Base-by-base conservation (phyloP, 1,140 invertebrate species). In the Nixonia krombeini region DNA sequence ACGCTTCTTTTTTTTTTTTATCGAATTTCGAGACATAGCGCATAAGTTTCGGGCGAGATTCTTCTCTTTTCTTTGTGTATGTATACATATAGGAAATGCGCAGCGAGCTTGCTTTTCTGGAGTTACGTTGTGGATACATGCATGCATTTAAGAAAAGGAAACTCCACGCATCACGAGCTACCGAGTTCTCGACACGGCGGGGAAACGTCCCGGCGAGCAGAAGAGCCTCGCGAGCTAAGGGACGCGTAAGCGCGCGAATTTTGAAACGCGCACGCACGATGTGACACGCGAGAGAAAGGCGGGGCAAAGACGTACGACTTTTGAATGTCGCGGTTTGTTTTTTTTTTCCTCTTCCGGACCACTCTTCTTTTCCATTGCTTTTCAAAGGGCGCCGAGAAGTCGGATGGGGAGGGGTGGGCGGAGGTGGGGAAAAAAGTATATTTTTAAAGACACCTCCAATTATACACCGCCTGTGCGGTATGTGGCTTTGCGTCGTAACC, bases 61-160 rank as follows among this genome's bases (percentile, higher is more conserved):
- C 56, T 12, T 37, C 45, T 41, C 38, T 44, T 35, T 67, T 23
- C 52, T 64, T 59, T 65, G 47, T 31, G 26, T 59, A 49, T 51
- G 41, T 59, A 69, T 68, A 67, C 52, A 37, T 57, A 49, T 46
- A 72, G 35, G 59, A 59, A 52, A 35, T 56, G 44, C 51, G 45
- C 41, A 56, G 31, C 18, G 41, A 29, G 49, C 47, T 61, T 55
- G 35, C 41, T 53, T 58, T n/a, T n/a, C 28, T 21, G 12, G 46
- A 25, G 42, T 45, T 37, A 12, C 16, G 38, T 65, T 46, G 61
- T 38, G 59, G 71, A 72, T 62, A 62, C 42, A 65, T 72, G 41
- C 61, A 67, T 65, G 74, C 73, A 75, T 75, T 62, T 77, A 73
- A 66, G 69, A 13, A 13, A 13, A 2, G 13, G 13, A 13, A 35